These are phyloP conservation scores for Sapajus apella DNA, from an alignment of 2,113 vertebrate genomes.

Conservation along the genomic window DNA sequence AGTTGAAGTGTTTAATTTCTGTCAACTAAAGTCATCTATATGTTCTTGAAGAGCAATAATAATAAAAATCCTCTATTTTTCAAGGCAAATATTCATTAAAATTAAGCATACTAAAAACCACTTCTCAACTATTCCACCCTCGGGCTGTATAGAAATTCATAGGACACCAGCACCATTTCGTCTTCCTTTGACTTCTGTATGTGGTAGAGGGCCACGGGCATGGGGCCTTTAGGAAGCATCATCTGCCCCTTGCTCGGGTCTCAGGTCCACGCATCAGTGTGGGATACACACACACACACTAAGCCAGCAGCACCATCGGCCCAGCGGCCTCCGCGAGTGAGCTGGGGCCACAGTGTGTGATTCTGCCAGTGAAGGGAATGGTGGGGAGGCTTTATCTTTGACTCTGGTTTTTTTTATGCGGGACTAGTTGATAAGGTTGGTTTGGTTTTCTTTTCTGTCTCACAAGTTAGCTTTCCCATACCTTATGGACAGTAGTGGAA, in stretches of 20 bases:
- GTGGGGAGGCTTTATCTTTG: too few species aligned
- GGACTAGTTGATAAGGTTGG: accelerated
- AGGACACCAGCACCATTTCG: accelerated
- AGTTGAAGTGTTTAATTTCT: background rate
- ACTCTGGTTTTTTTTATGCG: background rate
- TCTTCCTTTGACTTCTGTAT: accelerated
- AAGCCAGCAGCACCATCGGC: background rate
- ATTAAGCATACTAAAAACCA: background rate
- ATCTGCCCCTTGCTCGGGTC: accelerated
- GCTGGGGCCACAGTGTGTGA: accelerated
- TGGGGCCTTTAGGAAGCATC: accelerated
- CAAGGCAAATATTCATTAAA: background rate
- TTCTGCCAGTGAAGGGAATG: accelerated
- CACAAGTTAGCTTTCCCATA: background rate
- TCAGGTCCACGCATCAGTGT: background rate
- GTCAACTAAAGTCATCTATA: background rate
- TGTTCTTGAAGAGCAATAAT: background rate
- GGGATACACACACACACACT: background rate
- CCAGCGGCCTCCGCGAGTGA: accelerated
- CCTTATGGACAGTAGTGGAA: background rate
- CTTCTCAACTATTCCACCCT: background rate
- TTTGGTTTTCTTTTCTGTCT: background rate
- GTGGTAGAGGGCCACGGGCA: accelerated
- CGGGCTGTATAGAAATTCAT: background rate
- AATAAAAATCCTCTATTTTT: background rate